Base-by-base conservation (phyloP, 2,888 invertebrate species). In the Miltochrista miniata region DNA sequence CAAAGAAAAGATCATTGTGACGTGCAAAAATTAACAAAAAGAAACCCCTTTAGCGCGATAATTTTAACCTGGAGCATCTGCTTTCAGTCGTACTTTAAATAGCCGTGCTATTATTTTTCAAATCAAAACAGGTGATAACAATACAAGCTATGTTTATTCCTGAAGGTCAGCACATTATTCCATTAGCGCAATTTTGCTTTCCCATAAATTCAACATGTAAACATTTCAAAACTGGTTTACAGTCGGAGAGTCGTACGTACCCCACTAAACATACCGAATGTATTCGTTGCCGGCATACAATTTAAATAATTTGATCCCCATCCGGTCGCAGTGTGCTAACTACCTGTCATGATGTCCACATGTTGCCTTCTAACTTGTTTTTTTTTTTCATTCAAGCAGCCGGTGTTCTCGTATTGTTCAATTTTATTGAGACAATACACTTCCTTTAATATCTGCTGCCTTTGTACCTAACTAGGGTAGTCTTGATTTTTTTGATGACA, bases 261-360 rank as follows among this genome's bases (percentile, higher is more conserved):
- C 24, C 46, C 33, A 31, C 4, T 29, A 29, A 8, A 40, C 11
- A 14, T 31, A 39, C 18, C 9, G 13, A n/a, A 31, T 15, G n/a
- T 35, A 50, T 34, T 18, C 4, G 14, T 49, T 41, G 4, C 15
- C 24, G 8, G 33, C 35, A 44, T 48, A 2, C n/a, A 33, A 47
- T 45, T 11, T 24, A 45, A 14, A 50, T 34, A 38, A 31, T 41
- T 33, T 15, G 11, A 34, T 39, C 15, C 37, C 39, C 47, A 54
- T 54, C 61, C 50, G 35, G 33, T 47, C 57, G 64, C 49, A 55
- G 60, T 53, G 54, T 46, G 45, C 37, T 31, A 42, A 43, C 45
- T 58, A 67, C 61, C 54, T 70, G 59, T 54, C 51, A 39, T 48
- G 30, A 50, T 51, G 24, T 43, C 43, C 45, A 51, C 41, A 41